Percentiles rank a stretch among this genome's conserved stretches.
phyloP scores from a whole-genome alignment of 2,888 invertebrate genomes.

The Plebejus melissa region DNA sequence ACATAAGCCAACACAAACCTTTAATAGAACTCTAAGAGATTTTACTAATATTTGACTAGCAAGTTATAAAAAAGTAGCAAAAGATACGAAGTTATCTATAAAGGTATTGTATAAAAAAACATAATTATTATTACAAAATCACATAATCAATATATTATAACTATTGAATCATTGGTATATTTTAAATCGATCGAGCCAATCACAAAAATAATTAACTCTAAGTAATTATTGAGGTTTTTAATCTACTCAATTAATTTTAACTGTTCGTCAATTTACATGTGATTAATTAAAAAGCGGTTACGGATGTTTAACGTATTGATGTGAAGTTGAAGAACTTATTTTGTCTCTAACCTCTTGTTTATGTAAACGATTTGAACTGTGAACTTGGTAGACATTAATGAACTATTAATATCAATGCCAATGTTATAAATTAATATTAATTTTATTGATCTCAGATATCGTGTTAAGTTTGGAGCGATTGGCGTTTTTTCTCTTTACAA shows the following conservation, averaged over 20 bases:
- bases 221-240: conserved; percentile 9
- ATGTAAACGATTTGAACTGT: conserved; percentile 30
- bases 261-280: neutral
- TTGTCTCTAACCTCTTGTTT: conserved; percentile 27
- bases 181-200: neutral
- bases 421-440: conserved; percentile 72
- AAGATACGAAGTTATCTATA: too few species aligned
- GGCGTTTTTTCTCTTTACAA: conserved; percentile 32
- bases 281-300: neutral
- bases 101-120: neutral
- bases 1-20: too few species aligned
- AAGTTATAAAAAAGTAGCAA: too few species aligned
- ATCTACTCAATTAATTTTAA: conserved; percentile 10
- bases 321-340: neutral
- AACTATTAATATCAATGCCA: conserved; percentile 66
- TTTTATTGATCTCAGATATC: conserved; percentile 60
- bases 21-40: too few species aligned
- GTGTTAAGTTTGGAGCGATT: conserved; percentile 38
- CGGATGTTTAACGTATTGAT: neutral
- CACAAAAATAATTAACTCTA: neutral
- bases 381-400: conserved; percentile 55
- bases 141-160: neutral
- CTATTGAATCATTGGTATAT: conserved; percentile 8
- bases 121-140: neutral
- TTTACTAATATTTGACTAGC: too few species aligned